These are phyloP conservation scores for Epizoanthus scotinus DNA, from an alignment of 92 coral and sea anemone species.

Conservation along the genomic window DNA sequence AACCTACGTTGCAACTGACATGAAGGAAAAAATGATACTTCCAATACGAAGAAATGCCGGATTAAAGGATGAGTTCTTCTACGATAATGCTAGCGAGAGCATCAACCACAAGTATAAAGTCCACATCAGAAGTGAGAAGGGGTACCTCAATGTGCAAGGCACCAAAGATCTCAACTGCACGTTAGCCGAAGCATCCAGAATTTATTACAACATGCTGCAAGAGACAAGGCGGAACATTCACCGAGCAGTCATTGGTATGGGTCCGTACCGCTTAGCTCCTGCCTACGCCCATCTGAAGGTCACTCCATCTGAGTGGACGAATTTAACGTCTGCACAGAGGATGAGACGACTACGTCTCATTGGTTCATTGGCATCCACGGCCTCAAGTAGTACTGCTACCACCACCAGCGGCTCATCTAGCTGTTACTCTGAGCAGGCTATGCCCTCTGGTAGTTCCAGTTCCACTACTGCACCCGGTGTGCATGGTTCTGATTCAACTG, in stretches of 20 bases:
- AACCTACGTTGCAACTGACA: slow-evolving; percentile 37
- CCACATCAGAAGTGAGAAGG: neutral
- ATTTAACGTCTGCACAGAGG: too few species aligned
- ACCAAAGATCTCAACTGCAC: slow-evolving; percentile 8
- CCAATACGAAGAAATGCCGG: slow-evolving; percentile 38
- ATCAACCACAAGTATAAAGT: slow-evolving; percentile 6
- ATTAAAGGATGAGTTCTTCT: slow-evolving; percentile 40
- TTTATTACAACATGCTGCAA: slow-evolving; percentile 19
- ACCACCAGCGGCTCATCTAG: too few species aligned
- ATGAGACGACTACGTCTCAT: too few species aligned
- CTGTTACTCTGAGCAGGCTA: too few species aligned
- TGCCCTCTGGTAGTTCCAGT: too few species aligned
- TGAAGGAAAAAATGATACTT: slow-evolving; percentile 46
- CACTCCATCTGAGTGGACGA: slow-evolving; percentile 8
- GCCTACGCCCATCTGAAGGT: neutral
- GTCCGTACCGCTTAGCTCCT: slow-evolving; percentile 27
- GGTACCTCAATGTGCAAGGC: neutral
- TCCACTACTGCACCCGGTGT: too few species aligned
- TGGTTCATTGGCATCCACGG: too few species aligned
- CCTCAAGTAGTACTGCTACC: too few species aligned
- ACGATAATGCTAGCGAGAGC: slow-evolving; percentile 40
- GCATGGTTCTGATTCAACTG: too few species aligned
- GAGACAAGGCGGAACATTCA: slow-evolving; percentile 41
- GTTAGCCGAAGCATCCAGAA: neutral
- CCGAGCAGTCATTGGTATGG: slow-evolving; percentile 34